Conservation (phyloP, 35 echinoderm and acorn worm genomes). For the Hemicentrotus pulcherrimus region DNA sequence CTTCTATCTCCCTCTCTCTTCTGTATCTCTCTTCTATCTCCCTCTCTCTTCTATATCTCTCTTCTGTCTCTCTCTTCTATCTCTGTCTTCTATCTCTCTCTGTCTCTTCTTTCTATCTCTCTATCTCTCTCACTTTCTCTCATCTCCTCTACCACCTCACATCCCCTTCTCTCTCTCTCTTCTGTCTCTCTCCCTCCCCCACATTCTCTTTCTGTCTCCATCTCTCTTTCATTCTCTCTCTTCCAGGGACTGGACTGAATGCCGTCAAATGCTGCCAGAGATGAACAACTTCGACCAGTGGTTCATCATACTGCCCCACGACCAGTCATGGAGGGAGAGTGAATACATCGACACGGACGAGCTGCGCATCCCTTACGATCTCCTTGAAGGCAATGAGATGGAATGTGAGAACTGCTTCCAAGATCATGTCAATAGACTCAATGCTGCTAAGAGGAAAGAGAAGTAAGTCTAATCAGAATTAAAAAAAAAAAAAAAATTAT, state of each 20-base stretch:
- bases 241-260: constrained; percentile 74
- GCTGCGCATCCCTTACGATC: constrained; percentile 66
- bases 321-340: constrained; percentile 67
- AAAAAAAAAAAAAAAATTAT: no score
- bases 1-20: no score
- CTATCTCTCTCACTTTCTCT: not conserved
- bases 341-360: constrained; percentile 75
- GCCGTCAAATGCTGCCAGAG: constrained; percentile 46
- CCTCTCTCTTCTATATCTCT: no score
- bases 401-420: constrained; percentile 74
- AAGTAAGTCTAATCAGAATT: constrained; percentile 35
- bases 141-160: not conserved
- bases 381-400: constrained; percentile 63
- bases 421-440: constrained; percentile 72
- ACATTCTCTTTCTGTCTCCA: not conserved
- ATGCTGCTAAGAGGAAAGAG: constrained; percentile 83
- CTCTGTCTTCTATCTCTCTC: no score
- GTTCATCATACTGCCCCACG: constrained; percentile 66
- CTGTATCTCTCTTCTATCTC: no score
- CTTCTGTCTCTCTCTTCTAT: no score
- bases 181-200: not conserved
- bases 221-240: not conserved
- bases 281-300: constrained; percentile 67
- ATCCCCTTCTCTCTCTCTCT: not conserved
- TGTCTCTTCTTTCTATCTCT: no score